These are phyloP conservation scores for Drosophila miranda DNA, from an alignment of 1,140 invertebrate genomes.

Conservation along the genomic window DNA sequence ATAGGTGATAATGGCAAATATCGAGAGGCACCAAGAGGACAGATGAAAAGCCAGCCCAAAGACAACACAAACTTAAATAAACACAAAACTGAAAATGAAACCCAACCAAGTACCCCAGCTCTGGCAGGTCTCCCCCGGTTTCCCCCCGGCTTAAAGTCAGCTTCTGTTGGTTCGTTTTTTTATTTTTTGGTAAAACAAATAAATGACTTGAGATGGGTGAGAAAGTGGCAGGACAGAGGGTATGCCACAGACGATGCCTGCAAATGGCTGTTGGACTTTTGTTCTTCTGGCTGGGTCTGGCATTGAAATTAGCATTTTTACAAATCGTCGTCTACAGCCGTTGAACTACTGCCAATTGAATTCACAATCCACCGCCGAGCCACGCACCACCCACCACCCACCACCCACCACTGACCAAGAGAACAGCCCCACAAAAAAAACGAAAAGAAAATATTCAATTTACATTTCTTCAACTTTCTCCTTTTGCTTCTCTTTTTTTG, in stretches of 20 bases:
- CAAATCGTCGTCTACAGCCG: conserved; percentile 28
- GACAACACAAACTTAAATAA: conserved; percentile 15
- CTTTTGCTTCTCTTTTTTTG: conserved; percentile 14
- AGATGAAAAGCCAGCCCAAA: conserved; percentile 4
- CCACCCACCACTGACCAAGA: conserved; percentile 8
- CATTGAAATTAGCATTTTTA: conserved; percentile 53
- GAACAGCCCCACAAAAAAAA: conserved; percentile 17
- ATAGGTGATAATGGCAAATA: conserved; percentile 81
- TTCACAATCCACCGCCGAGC: neutral
- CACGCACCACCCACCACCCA: too few species aligned
- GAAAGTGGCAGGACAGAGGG: conserved; percentile 4
- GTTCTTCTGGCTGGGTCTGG: conserved; percentile 9
- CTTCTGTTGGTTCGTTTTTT: neutral
- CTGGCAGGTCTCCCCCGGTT: too few species aligned
- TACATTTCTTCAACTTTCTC: conserved; percentile 31
- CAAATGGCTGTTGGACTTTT: conserved; percentile 36
- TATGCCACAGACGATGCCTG: conserved; percentile 12
- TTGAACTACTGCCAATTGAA: conserved; percentile 43
- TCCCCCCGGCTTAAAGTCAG: conserved; percentile 23
- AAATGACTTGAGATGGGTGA: conserved; percentile 12
- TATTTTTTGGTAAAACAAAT: conserved; percentile 22
- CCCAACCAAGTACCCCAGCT: neutral
- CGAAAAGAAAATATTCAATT: conserved; percentile 56
- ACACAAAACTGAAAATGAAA: conserved; percentile 3
- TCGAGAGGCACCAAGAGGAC: conserved; percentile 35